Evolutionary conservation across 2,113 vertebrate species (phyloP).

Genomic region (Arizona elegans): DNA sequence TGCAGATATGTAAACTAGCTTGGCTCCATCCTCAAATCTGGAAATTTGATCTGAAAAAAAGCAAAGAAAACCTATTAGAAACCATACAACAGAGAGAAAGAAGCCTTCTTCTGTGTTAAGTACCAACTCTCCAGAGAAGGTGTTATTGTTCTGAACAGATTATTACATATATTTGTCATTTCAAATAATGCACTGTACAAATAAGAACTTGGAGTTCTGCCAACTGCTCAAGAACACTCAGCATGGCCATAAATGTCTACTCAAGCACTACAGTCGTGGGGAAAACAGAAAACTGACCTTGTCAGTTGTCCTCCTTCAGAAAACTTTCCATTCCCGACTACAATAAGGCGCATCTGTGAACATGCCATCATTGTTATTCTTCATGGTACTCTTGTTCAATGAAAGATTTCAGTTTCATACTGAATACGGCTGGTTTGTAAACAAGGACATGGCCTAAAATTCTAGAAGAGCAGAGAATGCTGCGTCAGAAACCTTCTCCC

Average conservation of each 20-base stretch:
- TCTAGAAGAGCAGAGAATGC: neutral
- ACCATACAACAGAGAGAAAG: neutral
- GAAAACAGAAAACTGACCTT: neutral
- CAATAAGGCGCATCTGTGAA: neutral
- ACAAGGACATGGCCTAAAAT: neutral
- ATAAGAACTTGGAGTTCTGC: neutral
- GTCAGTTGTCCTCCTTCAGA: neutral
- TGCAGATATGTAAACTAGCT: neutral
- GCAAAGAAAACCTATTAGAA: neutral
- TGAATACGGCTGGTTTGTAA: neutral
- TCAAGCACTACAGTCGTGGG: neutral
- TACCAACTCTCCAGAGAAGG: neutral
- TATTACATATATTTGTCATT: neutral
- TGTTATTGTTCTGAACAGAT: accelerated
- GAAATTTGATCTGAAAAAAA: neutral
- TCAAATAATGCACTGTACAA: neutral
- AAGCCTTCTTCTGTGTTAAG: neutral
- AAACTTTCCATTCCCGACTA: neutral
- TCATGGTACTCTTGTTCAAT: neutral
- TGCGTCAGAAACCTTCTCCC: neutral
- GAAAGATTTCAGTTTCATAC: neutral
- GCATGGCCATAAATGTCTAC: neutral
- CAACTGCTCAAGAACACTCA: neutral
- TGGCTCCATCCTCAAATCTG: neutral
- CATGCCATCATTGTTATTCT: neutral